Conservation (phyloP, 2,113 vertebrate species). For the Caloenas nicobarica region DNA sequence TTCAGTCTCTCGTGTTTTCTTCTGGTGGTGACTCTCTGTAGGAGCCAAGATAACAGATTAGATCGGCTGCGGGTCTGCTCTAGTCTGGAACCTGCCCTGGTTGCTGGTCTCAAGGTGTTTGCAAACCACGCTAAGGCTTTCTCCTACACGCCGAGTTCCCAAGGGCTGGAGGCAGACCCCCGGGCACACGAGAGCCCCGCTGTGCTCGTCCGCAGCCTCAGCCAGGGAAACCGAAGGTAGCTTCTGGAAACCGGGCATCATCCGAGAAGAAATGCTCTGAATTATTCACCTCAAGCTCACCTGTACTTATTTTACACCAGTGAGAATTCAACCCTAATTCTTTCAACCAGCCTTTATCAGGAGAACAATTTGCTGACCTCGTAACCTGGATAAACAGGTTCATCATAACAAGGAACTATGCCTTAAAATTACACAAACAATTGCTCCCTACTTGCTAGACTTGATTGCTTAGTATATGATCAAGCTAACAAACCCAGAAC, state of each 20-base stretch:
- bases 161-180: neutral
- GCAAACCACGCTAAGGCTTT: neutral
- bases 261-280: neutral
- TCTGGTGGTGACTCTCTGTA: neutral
- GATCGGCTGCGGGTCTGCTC: neutral
- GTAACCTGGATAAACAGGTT: neutral
- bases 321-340: constrained; percentile 13
- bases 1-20: too few relatives aligned
- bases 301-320: neutral
- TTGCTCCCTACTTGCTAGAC: neutral
- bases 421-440: neutral
- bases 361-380: neutral
- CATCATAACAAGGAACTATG: neutral
- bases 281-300: neutral
- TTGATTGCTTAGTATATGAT: neutral
- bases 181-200: neutral
- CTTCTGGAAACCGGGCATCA: neutral
- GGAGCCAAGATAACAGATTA: neutral
- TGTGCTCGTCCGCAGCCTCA: neutral
- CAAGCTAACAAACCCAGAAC: neutral
- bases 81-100: neutral
- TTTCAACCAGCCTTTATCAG: neutral
- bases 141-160: neutral
- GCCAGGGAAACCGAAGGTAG: neutral
- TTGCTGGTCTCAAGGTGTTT: neutral